These are phyloP conservation scores for Drosophila nasuta DNA, from an alignment of 1,140 invertebrate species.

Conservation along the genomic window DNA sequence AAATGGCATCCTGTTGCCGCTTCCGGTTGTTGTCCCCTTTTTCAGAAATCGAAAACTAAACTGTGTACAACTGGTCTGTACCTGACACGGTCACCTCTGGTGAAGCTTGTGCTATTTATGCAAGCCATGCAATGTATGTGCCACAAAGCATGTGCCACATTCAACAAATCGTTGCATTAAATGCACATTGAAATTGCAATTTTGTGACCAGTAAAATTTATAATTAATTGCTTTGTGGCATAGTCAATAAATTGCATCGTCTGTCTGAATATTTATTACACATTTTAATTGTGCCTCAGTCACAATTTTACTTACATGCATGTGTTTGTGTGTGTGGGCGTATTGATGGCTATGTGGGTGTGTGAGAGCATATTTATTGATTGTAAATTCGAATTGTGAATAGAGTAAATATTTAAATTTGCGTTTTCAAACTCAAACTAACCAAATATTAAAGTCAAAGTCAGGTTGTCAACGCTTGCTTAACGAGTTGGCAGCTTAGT, in stretches of 20 bases:
- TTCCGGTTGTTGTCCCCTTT: constrained; percentile 57
- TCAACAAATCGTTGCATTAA: constrained; percentile 14
- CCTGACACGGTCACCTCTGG: constrained; percentile 22
- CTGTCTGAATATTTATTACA: constrained; percentile 37
- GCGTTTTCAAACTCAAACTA: not conserved
- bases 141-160: constrained; percentile 6
- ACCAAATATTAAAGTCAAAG: not conserved
- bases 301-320: not conserved
- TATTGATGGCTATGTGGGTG: not conserved
- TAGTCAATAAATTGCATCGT: constrained; percentile 29
- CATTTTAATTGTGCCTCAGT: constrained; percentile 38
- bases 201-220: constrained; percentile 27
- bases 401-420: not conserved
- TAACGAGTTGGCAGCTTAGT: not conserved
- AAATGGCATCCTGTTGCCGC: constrained; percentile 68
- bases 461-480: not conserved
- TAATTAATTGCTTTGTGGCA: constrained; percentile 50
- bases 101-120: constrained; percentile 1
- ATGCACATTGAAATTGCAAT: constrained; percentile 12
- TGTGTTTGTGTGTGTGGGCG: not conserved
- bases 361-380: constrained; percentile 1
- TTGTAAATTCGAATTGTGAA: constrained; percentile 1
- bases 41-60: constrained; percentile 24
- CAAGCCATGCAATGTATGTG: not conserved
- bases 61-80: constrained; percentile 53